phyloP scores from a whole-genome alignment of 2,797 vertebrate species.

The Hyperoplus lanceolatus region DNA sequence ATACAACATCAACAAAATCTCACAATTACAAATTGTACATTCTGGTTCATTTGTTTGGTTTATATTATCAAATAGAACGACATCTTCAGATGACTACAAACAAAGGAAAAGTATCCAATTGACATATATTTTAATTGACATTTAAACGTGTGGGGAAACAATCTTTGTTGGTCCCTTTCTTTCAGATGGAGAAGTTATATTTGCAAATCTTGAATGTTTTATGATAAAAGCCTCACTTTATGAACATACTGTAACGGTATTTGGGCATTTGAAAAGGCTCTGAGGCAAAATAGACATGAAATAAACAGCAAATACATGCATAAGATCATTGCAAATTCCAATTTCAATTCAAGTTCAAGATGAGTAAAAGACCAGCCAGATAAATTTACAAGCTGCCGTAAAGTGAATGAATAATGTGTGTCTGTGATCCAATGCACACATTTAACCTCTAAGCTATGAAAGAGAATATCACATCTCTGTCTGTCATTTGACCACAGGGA shows the following conservation, averaged over 20 bases:
- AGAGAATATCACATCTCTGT: slow-evolving; percentile 73
- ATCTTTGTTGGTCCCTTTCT: not conserved
- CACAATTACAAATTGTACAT: slow-evolving; percentile 16
- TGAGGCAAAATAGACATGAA: slow-evolving; percentile 4
- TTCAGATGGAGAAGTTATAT: slow-evolving; percentile 8
- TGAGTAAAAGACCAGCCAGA: slow-evolving; percentile 27
- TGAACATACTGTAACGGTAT: slow-evolving; percentile 16
- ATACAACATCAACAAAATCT: slow-evolving; percentile 10
- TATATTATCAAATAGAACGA: slow-evolving; percentile 23
- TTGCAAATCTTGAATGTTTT: slow-evolving; percentile 25
- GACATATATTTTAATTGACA: slow-evolving; percentile 18
- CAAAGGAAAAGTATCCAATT: slow-evolving; percentile 15
- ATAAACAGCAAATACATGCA: slow-evolving; percentile 12
- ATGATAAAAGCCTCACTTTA: not conserved
- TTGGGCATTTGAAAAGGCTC: not conserved
- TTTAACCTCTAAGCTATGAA: slow-evolving; percentile 69
- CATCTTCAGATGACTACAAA: slow-evolving; percentile 13
- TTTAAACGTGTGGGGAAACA: slow-evolving; percentile 29
- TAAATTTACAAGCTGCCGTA: slow-evolving; percentile 52
- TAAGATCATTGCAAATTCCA: slow-evolving; percentile 31
- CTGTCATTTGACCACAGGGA: slow-evolving; percentile 77
- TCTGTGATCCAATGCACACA: slow-evolving; percentile 56
- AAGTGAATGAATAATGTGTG: slow-evolving; percentile 53
- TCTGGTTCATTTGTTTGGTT: slow-evolving; percentile 13
- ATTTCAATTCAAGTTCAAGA: slow-evolving; percentile 33